Base-by-base conservation (phyloP, 30 jellyfish, hydroid and myxozoan species). In the Aurelia sp. region DNA sequence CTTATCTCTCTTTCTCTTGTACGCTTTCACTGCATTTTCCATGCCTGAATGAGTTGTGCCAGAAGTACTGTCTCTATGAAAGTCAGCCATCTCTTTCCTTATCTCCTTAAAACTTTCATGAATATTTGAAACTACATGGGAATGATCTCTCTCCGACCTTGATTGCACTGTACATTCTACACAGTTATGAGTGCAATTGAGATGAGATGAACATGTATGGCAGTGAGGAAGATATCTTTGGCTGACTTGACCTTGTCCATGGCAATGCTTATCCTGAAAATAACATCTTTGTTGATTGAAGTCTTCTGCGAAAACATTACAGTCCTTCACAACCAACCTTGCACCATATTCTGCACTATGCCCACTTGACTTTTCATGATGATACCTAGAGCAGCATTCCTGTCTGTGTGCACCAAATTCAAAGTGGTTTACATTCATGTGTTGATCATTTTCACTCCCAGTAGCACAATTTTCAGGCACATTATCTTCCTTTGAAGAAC, bases 21-120 rank as follows among this genome's bases (percentile, higher is more conserved):
- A 15, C 4, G 47, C 67, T 22, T 38, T 55, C 40, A 24, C n/a
- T 6, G 17, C 7, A 74, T 18, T 10, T 8, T 20, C 30, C 13
- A 12, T 62, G 17, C 21, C 74, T 15, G 47, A 8, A 21, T 72
- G 4, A 47, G 44, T 19, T 15, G 62, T 30, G 6, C 51, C 44
- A 65, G 3, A 0, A 35, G 21, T 18, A 17, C 48, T 50, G 2
- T 52, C 21, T 6, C 65, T 33, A 50, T 53, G n/a, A 21, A 85
- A 31, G 24, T 67, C 66, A 22, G 24, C 87, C 35, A 86, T 81
- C 66, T 86, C 96, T 51, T 40, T 62, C 57, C 85, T 86, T n/a
- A 86, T 66, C 53, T 86, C 90, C 52, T 64, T 52, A 3, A 86
- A 50, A 7, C 68, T 79, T 74, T 86, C 83, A 17, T 86, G 90